phyloP scores from a whole-genome alignment of 2,888 invertebrate species.

The Amiota minor region DNA sequence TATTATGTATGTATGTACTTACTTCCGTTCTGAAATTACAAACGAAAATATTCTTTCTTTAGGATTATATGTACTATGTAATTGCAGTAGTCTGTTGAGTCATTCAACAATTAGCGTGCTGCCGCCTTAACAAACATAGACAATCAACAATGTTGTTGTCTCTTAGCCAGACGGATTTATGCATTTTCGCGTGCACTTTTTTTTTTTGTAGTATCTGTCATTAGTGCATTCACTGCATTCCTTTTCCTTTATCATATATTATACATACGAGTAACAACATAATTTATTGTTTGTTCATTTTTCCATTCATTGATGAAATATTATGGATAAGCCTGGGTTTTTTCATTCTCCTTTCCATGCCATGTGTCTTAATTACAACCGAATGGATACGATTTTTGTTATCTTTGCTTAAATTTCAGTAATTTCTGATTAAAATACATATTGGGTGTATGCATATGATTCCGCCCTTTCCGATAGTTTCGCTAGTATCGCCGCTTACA shows the following conservation, averaged over 20 bases:
- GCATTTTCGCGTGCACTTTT: conserved; percentile 13
- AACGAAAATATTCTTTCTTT: no score
- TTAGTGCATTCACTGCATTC: conserved; percentile 45
- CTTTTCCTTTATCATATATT: conserved; percentile 6
- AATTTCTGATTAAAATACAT: conserved; percentile 6
- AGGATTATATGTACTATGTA: no score
- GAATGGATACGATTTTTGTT: conserved; percentile 48
- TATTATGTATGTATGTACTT: no score
- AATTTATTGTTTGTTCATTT: neutral
- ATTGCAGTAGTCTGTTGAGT: conserved; percentile 41
- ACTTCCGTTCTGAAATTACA: no score
- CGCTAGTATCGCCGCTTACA: no score
- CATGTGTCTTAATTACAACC: conserved; percentile 47
- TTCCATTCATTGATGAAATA: conserved; percentile 55
- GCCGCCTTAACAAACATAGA: conserved; percentile 12
- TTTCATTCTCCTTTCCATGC: conserved; percentile 2
- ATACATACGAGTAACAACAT: neutral
- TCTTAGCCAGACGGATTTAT: conserved; percentile 59
- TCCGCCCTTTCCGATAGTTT: no score
- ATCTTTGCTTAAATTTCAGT: conserved; percentile 57
- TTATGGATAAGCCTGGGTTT: conserved; percentile 42
- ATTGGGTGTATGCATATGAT: no score
- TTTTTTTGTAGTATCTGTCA: conserved; percentile 39
- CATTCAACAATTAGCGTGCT: conserved; percentile 55
- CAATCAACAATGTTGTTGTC: conserved; percentile 12